Evolutionary conservation across 2,113 vertebrate species (phyloP).

Genomic region (Gnathonemus longibarbis): DNA sequence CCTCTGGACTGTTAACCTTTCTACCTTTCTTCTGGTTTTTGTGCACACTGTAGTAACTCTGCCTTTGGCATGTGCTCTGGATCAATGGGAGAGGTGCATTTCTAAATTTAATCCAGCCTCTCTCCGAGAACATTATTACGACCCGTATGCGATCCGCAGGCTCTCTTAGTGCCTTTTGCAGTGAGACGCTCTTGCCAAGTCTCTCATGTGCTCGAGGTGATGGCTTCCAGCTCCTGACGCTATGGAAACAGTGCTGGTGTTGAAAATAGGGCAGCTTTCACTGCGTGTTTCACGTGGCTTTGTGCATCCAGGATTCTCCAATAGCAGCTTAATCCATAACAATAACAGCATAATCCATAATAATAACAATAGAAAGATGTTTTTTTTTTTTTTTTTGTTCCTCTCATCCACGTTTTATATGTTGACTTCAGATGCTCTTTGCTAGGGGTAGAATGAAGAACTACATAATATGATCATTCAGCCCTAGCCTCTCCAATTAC

Average conservation of each 20-base stretch:
- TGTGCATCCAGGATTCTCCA: not conserved
- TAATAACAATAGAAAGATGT: not conserved
- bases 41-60: not conserved
- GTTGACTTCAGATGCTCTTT: not conserved
- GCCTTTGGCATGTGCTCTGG: not conserved
- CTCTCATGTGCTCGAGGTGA: conserved; percentile 1
- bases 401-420: not conserved
- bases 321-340: not conserved
- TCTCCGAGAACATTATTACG: not conserved
- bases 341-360: not conserved
- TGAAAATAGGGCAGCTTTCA: not conserved
- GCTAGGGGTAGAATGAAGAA: not conserved
- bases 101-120: conserved; percentile 1
- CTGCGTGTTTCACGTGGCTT: not conserved
- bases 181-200: not conserved
- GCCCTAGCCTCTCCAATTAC: not conserved
- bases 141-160: not conserved
- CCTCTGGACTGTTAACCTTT: not conserved
- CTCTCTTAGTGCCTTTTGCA: not conserved
- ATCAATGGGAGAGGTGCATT: not conserved
- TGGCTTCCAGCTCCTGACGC: not conserved
- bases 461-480: not conserved
- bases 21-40: not conserved
- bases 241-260: not conserved
- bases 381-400: not conserved